Evolutionary conservation across 2,797 vertebrate genomes (phyloP).

Genomic region (Periophthalmus magnuspinnatus): DNA sequence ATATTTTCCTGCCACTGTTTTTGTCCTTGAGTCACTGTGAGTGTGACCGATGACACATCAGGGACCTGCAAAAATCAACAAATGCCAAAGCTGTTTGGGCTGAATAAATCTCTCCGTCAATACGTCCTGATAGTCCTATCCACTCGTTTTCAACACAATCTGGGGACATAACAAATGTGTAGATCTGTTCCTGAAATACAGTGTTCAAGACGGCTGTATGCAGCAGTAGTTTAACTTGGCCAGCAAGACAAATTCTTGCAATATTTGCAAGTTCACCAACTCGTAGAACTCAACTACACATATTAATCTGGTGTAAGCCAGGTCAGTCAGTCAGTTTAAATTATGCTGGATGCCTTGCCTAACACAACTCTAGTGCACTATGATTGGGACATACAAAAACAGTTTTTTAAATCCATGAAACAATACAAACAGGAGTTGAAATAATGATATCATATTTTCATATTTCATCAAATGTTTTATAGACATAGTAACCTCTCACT

Average conservation of each 20-base stretch:
- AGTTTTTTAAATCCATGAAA: neutral
- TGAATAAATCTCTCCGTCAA: slow-evolving; percentile 54
- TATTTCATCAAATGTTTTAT: too few species aligned
- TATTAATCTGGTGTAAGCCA: too few species aligned
- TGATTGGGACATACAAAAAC: neutral
- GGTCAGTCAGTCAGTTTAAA: slow-evolving; percentile 1
- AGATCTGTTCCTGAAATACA: too few species aligned
- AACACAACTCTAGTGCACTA: too few species aligned
- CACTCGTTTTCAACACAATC: slow-evolving; percentile 22
- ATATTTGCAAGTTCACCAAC: too few species aligned
- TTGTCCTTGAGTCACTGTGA: slow-evolving; percentile 40
- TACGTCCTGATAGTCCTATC: slow-evolving; percentile 22
- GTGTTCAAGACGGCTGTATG: too few species aligned
- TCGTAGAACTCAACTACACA: too few species aligned
- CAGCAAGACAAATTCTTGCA: too few species aligned
- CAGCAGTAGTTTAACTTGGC: slow-evolving; percentile 1
- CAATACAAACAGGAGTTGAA: neutral
- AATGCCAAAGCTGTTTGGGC: slow-evolving; percentile 31
- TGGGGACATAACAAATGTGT: slow-evolving; percentile 4
- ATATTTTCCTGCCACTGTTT: slow-evolving; percentile 27
- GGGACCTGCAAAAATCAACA: slow-evolving; percentile 43
- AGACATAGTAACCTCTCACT: too few species aligned
- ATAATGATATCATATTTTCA: too few species aligned
- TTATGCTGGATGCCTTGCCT: neutral
- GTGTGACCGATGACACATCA: slow-evolving; percentile 47